These are phyloP conservation scores for Hippopotamus amphibius DNA, from an alignment of 2,113 vertebrate species.

Conservation along the genomic window DNA sequence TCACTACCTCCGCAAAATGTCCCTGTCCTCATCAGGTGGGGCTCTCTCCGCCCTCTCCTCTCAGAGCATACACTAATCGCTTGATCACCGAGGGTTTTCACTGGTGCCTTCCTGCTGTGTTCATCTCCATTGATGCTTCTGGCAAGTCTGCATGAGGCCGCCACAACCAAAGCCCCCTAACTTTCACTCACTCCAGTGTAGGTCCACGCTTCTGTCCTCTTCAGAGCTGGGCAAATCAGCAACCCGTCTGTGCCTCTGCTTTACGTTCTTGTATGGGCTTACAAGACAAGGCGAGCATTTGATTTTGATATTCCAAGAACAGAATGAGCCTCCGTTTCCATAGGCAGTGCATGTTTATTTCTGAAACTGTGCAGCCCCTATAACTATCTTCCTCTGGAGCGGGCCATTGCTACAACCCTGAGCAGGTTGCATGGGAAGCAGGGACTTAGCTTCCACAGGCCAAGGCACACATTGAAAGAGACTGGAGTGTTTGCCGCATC, in stretches of 20 bases:
- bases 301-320: background rate
- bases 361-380: background rate
- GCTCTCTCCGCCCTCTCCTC: background rate
- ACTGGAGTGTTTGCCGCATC: background rate
- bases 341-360: background rate
- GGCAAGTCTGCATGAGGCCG: background rate
- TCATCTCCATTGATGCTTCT: background rate
- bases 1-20: fast-evolving
- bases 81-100: background rate
- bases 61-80: fast-evolving
- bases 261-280: background rate
- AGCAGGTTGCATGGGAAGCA: background rate
- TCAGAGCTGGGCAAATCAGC: background rate
- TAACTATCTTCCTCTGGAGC: background rate
- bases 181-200: background rate
- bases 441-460: background rate
- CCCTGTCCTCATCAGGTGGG: background rate
- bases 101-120: background rate
- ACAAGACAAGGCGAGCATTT: background rate
- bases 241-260: background rate
- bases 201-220: background rate
- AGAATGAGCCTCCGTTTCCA: background rate
- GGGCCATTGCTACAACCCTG: background rate
- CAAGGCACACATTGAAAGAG: background rate
- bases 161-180: background rate